Evolutionary conservation across 1,140 invertebrate genomes (phyloP), one percentile per base, ranked within the genome.

Genomic region (Grapholita molesta): DNA sequence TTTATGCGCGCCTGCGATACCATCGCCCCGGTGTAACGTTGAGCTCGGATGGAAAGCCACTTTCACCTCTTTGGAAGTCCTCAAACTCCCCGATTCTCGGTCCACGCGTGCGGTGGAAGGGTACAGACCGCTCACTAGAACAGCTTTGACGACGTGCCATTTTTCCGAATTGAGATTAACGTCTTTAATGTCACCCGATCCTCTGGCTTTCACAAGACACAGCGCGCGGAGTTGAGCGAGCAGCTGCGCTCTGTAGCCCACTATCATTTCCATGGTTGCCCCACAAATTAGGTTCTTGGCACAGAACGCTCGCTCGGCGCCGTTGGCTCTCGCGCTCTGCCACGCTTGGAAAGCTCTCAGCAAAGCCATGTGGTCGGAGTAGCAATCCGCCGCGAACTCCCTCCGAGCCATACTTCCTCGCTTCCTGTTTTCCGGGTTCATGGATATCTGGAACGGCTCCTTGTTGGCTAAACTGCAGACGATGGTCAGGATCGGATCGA

Each of bases 401-500:
- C 94, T 94, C 32, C 96, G 93, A 23, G 94, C 94, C 24, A 90
- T 83, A 6, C 88, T 92, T 1, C 95, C 94, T 12, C 93, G 91
- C 77, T 94, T 93, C 85, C 95, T 94, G 73, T 95, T 93, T 67
- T 94, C 93, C 0, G 95, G 94, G 71, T 95, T 93, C 28, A 92
- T 82, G 4, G 97, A 96, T 30, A 98, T 86, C 35, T 96, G 84
- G 87, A 98, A 98, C 0, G 96, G 96, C 90, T 97, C 96, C 92
- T 96, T 96, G 78, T 97, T 95, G 1, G 96, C 94, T 66, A 99
- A 91, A 48, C 95, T 94, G 82, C 97, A 97, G 9, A 97, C 97
- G 57, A 99, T 96, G 0, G 98, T 99, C 23, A 99, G 89, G 24
- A 99, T 94, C 4, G 99, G 99, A 92, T 99, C 98, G 1, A 99